Evolutionary conservation across 2,888 invertebrate genomes (phyloP), one percentile per base, ranked within the genome.

Genomic region (Nomada hirtipes): DNA sequence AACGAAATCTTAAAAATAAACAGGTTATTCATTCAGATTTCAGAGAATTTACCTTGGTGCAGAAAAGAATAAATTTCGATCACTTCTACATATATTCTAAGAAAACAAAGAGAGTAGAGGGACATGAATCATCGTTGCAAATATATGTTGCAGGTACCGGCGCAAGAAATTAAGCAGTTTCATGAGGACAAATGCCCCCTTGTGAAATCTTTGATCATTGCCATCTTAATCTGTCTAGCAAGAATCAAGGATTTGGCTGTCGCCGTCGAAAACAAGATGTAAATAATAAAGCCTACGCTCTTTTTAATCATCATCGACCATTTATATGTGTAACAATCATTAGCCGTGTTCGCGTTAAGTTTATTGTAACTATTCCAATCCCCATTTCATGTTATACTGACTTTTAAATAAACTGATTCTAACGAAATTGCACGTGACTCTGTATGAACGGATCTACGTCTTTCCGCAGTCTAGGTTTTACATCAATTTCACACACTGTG

Each of bases 111-210:
- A 2, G 9, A 18, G 36, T 23, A 36, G 36, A 7, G 18, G 0
- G 0, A 3, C 23, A 7, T 65, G 73, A 73, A 20, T 73, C 73
- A 65, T 0, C 3, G 15, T 36, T 7, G 57, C 10, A 47, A 73
- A 73, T 65, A 57, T 18, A 20, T 47, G 26, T 70, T 60, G 10
- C 60, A 60, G 60, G 13, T 60, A 60, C 20, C 50, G 15, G 59
- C 20, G 36, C 29, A 20, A 20, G 29, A 29, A 36, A 23, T 60
- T 20, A 11, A 70, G 18, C 50, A 26, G 50, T 60, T 50, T 36
- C 29, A 15, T 29, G 29, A 60, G 10, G 50, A 36, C 60, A 23
- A 42, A 36, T n/a, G 13, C 13, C 2, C 9, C 29, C 59, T 60
- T 60, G 50, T 20, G 29, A 59, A 50, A 70, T 26, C 10, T 15